Conservation (phyloP, 2,797 vertebrate genomes). For the Hoplostethus mediterraneus region DNA sequence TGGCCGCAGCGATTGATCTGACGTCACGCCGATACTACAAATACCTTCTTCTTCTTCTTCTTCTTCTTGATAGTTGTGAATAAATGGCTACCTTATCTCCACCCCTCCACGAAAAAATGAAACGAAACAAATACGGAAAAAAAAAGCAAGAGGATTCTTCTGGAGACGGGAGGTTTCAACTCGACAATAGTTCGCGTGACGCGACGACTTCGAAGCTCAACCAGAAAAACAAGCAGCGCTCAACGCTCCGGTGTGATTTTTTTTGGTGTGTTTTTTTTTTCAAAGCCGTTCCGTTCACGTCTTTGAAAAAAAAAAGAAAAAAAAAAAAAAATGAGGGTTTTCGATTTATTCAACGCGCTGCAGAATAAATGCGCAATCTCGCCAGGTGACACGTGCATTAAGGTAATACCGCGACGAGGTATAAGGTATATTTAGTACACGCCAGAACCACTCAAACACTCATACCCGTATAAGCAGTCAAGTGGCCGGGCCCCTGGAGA, state of each 20-base stretch:
- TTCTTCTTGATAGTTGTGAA: too few relatives aligned
- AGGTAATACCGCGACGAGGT: conserved; percentile 58
- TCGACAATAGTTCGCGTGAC: too few relatives aligned
- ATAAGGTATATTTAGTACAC: conserved; percentile 52
- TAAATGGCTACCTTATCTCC: too few relatives aligned
- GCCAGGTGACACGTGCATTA: conserved; percentile 61
- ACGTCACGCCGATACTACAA: conserved; percentile 12
- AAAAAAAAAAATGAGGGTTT: not conserved
- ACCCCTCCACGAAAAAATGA: not conserved
- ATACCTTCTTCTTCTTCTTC: not conserved
- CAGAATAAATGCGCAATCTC: conserved; percentile 63
- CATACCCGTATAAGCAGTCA: conserved; percentile 48
- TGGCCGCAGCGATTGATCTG: not conserved
- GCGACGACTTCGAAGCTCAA: conserved; percentile 24
- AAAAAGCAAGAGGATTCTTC: too few relatives aligned
- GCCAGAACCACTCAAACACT: conserved; percentile 60
- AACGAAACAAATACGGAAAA: too few relatives aligned
- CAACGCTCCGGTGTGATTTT: not conserved
- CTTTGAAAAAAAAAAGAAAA: conserved; percentile 15
- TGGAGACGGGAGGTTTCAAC: conserved; percentile 25
- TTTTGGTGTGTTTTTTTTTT: conserved; percentile 7
- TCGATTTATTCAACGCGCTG: conserved; percentile 51
- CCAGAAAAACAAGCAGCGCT: conserved; percentile 26
- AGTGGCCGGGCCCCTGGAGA: conserved; percentile 62
- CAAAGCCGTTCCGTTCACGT: conserved; percentile 30